These are phyloP conservation scores for Tetheella fluctuosa DNA, from an alignment of 2,888 invertebrate genomes.

Conservation along the genomic window DNA sequence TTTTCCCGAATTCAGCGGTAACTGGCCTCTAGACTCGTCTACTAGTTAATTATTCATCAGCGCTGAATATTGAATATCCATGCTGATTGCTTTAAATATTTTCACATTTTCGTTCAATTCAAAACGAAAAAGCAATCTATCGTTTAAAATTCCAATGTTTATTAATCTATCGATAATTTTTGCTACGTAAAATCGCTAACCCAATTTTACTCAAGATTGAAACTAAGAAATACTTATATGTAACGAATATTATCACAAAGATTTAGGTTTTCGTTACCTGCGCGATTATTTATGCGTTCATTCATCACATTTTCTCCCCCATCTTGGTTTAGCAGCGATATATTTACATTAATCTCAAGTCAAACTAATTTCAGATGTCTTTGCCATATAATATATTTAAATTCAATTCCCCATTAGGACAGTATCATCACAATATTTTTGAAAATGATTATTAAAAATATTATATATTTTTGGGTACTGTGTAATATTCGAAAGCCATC, in stretches of 20 bases:
- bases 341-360: conserved; percentile 35
- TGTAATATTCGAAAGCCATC: not conserved
- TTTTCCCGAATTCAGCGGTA: conserved; percentile 20
- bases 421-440: conserved; percentile 22
- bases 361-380: conserved; percentile 39
- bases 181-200: not conserved
- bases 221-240: conserved; percentile 26
- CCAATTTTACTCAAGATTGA: conserved; percentile 13
- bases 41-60: conserved; percentile 45
- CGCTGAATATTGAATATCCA: conserved; percentile 34
- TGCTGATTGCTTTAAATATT: conserved; percentile 25
- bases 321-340: conserved; percentile 35
- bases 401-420: conserved; percentile 28
- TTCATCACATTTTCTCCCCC: conserved; percentile 61
- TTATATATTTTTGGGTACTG: not conserved
- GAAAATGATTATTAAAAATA: not conserved
- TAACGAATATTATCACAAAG: conserved; percentile 44
- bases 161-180: not conserved
- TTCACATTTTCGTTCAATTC: conserved; percentile 10
- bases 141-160: not conserved
- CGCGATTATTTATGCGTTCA: conserved; percentile 64
- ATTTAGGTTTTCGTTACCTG: conserved; percentile 56
- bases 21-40: conserved; percentile 24
- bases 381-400: conserved; percentile 27
- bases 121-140: not conserved